phyloP scores from a whole-genome alignment of 2,797 vertebrate species.

The Gambusia yucatana region DNA sequence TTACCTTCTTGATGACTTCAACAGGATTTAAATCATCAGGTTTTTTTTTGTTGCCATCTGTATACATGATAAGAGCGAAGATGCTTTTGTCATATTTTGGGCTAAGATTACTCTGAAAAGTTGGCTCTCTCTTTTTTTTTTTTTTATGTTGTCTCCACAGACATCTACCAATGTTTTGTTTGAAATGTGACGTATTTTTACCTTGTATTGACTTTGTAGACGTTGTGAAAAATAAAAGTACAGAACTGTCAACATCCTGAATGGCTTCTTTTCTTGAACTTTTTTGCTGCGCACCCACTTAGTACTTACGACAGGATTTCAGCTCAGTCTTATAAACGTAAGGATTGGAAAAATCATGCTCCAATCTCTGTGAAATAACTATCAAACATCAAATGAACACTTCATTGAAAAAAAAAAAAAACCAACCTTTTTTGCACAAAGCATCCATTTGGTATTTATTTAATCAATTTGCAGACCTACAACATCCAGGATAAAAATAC shows the following conservation, averaged over 20 bases:
- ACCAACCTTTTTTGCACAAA: background rate
- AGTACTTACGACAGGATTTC: background rate
- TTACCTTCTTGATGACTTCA: slow-evolving; percentile 24
- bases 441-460: background rate
- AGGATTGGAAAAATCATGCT: background rate
- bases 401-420: background rate
- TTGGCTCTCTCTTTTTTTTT: slow-evolving; percentile 2
- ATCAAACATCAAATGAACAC: background rate
- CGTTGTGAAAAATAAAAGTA: slow-evolving; percentile 68
- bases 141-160: slow-evolving; percentile 20
- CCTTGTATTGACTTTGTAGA: slow-evolving; percentile 56
- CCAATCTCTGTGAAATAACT: background rate
- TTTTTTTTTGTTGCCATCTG: slow-evolving; percentile 30
- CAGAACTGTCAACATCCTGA: slow-evolving; percentile 15
- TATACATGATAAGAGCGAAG: background rate
- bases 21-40: slow-evolving; percentile 21
- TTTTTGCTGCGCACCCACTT: background rate
- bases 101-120: slow-evolving; percentile 18
- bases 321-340: background rate
- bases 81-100: slow-evolving; percentile 26
- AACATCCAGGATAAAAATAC: background rate
- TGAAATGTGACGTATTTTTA: slow-evolving; percentile 49
- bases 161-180: slow-evolving; percentile 37
- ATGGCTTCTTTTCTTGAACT: background rate
- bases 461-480: background rate